Evolutionary conservation across 2,797 vertebrate genomes (phyloP), one percentile per base, ranked within the genome.

Genomic region (Danio jaintianensis): DNA sequence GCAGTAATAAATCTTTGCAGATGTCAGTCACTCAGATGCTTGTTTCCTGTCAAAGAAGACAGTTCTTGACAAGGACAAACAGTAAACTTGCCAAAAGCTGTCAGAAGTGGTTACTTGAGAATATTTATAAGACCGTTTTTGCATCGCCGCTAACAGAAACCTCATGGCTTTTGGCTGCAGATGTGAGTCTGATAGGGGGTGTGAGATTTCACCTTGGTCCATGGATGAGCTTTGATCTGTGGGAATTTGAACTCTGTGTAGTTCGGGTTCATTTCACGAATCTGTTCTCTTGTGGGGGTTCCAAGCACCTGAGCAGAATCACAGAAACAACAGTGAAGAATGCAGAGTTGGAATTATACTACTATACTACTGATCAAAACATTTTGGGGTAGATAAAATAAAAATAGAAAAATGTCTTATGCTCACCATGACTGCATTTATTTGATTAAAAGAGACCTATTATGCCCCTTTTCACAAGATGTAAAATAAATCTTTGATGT

Each of bases 191-290:
- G 53, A 63, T 58, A 20, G 29, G n/a, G 29, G 36, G 45, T 45
- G 22, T 18, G 22, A 47, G 47, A 36, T 15, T 55, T 84, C 81
- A 89, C 86, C 87, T 88, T 88, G 79, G 86, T 86, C 88, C 86
- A 87, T 16, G 88, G 86, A 58, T 88, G 87, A 11, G 87, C 88
- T 79, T 88, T 89, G 73, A 96, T 96, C 90, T 96, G 96, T 83
- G 96, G 96, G 89, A 96, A 96, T 92, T 96, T 96, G 90, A 96
- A 96, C 91, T 96, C 95, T 86, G 96, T 96, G 89, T 96, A 96
- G 87, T 96, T 96, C 85, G 96, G 96, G 90, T 96, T 96, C 95
- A 96, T 96, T 93, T 96, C 96, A 93, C 96, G 91, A 89, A 96
- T 96, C 93, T 96, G 96, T 88, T 96, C 96, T 91, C 95, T 94